Conservation (phyloP, 2,113 vertebrate species). For the Anas platyrhynchos region DNA sequence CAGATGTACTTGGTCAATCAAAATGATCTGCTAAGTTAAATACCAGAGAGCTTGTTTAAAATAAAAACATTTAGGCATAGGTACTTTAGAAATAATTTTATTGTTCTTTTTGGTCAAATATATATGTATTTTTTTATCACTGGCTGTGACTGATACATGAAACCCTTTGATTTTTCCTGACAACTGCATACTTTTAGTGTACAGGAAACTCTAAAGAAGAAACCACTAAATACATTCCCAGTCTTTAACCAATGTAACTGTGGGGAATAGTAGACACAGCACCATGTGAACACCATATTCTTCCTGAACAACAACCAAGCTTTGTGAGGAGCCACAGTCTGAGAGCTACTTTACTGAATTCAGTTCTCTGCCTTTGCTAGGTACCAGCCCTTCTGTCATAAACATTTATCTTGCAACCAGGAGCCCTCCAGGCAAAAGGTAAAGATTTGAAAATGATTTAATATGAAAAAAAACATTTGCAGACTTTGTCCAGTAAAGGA, state of each 20-base stretch:
- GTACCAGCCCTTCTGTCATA: neutral
- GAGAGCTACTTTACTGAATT: neutral
- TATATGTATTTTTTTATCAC: neutral
- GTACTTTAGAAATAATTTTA: neutral
- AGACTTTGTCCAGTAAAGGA: neutral
- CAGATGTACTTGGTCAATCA: neutral
- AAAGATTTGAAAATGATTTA: neutral
- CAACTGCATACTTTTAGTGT: neutral
- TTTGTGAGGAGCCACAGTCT: neutral
- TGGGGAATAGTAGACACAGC: neutral
- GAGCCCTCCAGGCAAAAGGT: neutral
- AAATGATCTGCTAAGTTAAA: neutral
- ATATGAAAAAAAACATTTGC: neutral
- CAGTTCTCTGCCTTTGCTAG: neutral
- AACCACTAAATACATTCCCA: neutral
- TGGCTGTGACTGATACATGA: neutral
- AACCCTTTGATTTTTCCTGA: neutral
- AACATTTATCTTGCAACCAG: neutral
- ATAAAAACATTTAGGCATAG: neutral
- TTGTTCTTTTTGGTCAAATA: neutral
- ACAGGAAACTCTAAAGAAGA: neutral
- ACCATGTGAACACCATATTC: neutral
- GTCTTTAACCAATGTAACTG: neutral
- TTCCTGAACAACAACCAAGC: rapidly evolving
- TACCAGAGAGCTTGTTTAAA: neutral